Percentiles rank a stretch among this genome's conserved stretches.
Conservation (phyloP, 1,140 invertebrate species). For the Drosophila guanche region DNA sequence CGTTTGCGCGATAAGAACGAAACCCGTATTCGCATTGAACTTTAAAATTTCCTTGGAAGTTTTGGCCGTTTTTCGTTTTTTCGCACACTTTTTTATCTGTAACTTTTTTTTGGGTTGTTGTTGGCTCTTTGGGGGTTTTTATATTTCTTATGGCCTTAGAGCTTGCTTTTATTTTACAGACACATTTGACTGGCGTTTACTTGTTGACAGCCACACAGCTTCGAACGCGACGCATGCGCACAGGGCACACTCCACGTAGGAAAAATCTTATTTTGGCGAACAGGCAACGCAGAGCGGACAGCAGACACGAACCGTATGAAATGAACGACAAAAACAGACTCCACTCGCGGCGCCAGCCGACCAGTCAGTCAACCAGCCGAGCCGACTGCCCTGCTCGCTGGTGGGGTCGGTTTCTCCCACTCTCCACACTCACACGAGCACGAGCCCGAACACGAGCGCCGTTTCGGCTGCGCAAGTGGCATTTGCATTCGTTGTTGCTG, state of each 20-base stretch:
- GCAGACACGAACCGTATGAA: slow-evolving; percentile 53
- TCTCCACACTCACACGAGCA: slow-evolving; percentile 11
- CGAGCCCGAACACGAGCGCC: slow-evolving; percentile 56
- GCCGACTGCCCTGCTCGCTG: neutral
- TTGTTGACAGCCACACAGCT: too few species aligned
- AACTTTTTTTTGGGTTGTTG: neutral
- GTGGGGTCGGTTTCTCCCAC: slow-evolving; percentile 11
- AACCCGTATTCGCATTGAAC: slow-evolving; percentile 52
- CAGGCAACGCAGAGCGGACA: slow-evolving; percentile 6
- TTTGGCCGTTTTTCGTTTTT: slow-evolving; percentile 10
- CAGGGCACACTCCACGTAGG: neutral
- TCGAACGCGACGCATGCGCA: slow-evolving; percentile 10
- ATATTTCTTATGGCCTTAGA: neutral
- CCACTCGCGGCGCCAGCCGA: slow-evolving; percentile 18
- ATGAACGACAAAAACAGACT: slow-evolving; percentile 57
- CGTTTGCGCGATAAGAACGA: slow-evolving; percentile 47
- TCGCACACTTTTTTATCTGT: slow-evolving; percentile 4
- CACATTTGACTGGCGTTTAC: slow-evolving; percentile 3
- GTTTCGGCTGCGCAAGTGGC: slow-evolving; percentile 68
- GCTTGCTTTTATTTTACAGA: slow-evolving; percentile 16
- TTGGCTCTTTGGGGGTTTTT: slow-evolving; percentile 2
- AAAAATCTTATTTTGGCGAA: too few species aligned
- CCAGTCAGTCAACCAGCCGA: too few species aligned
- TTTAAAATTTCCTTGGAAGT: slow-evolving; percentile 28
- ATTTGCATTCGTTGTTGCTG: slow-evolving; percentile 49